A percentile compares a stretch with the other conserved stretches of the same genome.
Conservation (phyloP, 2,797 vertebrate species). For the Sternarchorhynchus goeldii region DNA sequence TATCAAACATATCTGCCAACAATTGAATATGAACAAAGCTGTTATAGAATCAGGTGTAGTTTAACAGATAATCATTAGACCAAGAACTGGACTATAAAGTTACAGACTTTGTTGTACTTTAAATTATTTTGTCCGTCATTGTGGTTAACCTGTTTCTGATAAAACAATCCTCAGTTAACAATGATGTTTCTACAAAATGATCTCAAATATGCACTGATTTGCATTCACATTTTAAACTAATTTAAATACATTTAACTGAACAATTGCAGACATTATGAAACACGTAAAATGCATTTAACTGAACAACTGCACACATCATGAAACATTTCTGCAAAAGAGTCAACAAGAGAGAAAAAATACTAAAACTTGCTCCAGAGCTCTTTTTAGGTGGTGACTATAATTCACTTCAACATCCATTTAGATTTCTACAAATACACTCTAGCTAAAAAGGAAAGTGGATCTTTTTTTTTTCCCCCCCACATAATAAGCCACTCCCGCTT, state of each 20-base stretch:
- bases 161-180: too few relatives aligned
- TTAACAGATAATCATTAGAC: too few relatives aligned
- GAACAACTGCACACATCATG: background rate
- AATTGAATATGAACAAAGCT: background rate
- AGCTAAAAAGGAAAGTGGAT: constrained; percentile 12
- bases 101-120: too few relatives aligned
- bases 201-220: background rate
- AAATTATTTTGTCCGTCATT: too few relatives aligned
- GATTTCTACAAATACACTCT: constrained; percentile 9
- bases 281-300: too few relatives aligned
- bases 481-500: constrained; percentile 54
- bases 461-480: constrained; percentile 49
- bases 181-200: too few relatives aligned
- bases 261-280: background rate
- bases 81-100: too few relatives aligned
- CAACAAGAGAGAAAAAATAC: background rate
- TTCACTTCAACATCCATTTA: background rate
- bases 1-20: background rate
- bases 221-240: background rate
- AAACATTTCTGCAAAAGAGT: background rate
- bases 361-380: background rate
- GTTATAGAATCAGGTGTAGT: too few relatives aligned
- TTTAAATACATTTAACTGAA: background rate
- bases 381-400: background rate
- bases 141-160: too few relatives aligned